Percentiles rank a stretch among this genome's conserved stretches.
These are phyloP conservation scores for Xestia ashworthii DNA, from an alignment of 2,888 invertebrate genomes.

Conservation along the genomic window DNA sequence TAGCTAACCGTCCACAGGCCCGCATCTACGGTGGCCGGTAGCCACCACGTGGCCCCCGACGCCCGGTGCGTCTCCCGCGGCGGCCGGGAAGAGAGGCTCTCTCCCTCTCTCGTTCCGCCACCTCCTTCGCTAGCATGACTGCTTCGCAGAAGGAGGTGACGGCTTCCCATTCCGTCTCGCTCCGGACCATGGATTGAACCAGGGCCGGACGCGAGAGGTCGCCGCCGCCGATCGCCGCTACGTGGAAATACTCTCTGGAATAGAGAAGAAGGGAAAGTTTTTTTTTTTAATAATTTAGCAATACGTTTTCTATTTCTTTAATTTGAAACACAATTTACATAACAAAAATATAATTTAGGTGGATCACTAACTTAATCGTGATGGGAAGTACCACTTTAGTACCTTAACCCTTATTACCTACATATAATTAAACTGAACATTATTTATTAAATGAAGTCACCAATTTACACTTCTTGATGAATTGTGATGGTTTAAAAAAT, in stretches of 20 bases:
- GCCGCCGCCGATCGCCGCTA: too few relatives aligned
- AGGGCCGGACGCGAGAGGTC: too few relatives aligned
- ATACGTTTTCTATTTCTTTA: constrained; percentile 21
- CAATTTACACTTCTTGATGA: background rate
- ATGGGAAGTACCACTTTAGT: constrained; percentile 34
- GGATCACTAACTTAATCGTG: constrained; percentile 43
- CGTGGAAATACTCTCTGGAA: background rate
- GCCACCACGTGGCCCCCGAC: too few relatives aligned
- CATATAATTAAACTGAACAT: constrained; percentile 20
- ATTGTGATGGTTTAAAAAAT: constrained; percentile 5
- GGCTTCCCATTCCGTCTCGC: too few relatives aligned
- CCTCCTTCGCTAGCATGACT: too few relatives aligned
- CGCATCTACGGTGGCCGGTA: too few relatives aligned
- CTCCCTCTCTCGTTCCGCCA: too few relatives aligned
- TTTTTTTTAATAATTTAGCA: background rate
- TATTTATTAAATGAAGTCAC: constrained; percentile 2
- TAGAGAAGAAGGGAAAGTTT: background rate
- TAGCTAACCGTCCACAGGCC: too few relatives aligned
- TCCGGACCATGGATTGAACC: too few relatives aligned
- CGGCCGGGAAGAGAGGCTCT: too few relatives aligned
- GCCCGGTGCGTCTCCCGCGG: too few relatives aligned
- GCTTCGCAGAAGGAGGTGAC: too few relatives aligned
- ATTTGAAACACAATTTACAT: constrained; percentile 51
- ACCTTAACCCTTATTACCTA: constrained; percentile 22
- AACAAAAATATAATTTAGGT: constrained; percentile 63